Evolutionary conservation across 2,113 vertebrate species (phyloP), one percentile per base, ranked within the genome.

Genomic region (Zapornia atra): DNA sequence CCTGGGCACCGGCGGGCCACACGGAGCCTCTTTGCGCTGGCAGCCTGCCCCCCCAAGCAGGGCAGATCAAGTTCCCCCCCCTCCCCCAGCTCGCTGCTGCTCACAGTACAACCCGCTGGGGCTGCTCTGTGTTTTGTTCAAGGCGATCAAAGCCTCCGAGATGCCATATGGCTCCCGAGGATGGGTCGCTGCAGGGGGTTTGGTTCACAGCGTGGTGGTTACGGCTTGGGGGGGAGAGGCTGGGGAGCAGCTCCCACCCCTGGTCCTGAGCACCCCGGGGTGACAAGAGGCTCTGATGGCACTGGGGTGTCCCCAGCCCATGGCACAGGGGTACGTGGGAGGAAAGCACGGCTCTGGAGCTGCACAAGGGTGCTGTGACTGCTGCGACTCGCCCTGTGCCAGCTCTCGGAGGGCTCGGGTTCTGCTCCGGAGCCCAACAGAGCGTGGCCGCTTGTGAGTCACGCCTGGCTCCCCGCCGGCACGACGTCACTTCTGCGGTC

Each of bases 51-150:
- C 53, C 38, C 40, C 4, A 12, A 15, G 50, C 65, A 79, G 82
- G 60, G 78, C 21, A 85, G 86, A 66, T 70, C 69, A 34, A 29
- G 6, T 11, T 9, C 22, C 34, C 64, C 51, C 0, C 0, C 17
- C 50, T 7, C 64, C 31, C 19, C 0, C 0, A 20, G 78, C 78
- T 87, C 20, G 0, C 60, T 10, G 0, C 0, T 12, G 60, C 86
- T 77, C 38, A 3, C 38, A 68, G 50, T n/a, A n/a, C 73, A 73
- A 56, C 85, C 82, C 87, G 93, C 86, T 1, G 19, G 44, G 65
- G 82, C 92, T 90, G 86, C 83, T 71, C 2, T 75, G 79, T 70
- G 86, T 28, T 85, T 66, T 15, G 4, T 75, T 90, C 70, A 20
- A 2, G 29, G 26, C 5, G 12, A 63, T 21, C 70, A 71, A 82